phyloP scores from a whole-genome alignment of 2,888 invertebrate genomes.

The Netelia virgata region DNA sequence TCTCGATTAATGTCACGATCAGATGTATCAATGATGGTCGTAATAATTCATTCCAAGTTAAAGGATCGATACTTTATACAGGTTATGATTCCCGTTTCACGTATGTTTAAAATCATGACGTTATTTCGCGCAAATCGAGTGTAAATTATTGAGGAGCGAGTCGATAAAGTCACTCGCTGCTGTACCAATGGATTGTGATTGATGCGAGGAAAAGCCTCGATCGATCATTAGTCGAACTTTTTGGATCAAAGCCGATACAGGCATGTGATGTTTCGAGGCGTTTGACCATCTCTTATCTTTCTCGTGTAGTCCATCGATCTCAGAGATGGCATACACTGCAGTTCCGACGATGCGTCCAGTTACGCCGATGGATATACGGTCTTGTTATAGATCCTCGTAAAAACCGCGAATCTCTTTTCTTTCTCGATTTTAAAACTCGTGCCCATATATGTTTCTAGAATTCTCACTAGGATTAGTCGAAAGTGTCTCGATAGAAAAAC shows the following conservation, averaged over 20 bases:
- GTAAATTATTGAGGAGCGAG: background rate
- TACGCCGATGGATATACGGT: slow-evolving; percentile 10
- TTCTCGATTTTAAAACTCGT: background rate
- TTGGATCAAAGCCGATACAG: slow-evolving; percentile 38
- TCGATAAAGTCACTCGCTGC: slow-evolving; percentile 66
- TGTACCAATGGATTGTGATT: slow-evolving; percentile 55
- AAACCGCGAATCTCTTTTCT: background rate
- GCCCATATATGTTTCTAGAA: background rate
- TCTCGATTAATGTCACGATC: background rate
- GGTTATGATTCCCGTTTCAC: too few relatives aligned
- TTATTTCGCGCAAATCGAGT: background rate
- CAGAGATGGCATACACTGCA: slow-evolving; percentile 32
- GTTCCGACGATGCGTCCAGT: slow-evolving; percentile 20
- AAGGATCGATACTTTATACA: background rate
- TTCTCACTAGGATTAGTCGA: slow-evolving; percentile 6
- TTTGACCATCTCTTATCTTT: slow-evolving; percentile 34
- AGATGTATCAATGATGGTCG: background rate
- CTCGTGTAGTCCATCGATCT: slow-evolving; percentile 31
- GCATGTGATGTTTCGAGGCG: background rate
- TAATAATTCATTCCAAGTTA: background rate
- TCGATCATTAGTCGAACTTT: slow-evolving; percentile 44
- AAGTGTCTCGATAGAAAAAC: slow-evolving; percentile 3
- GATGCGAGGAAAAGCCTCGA: slow-evolving; percentile 14
- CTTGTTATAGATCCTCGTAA: background rate
- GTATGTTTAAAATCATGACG: background rate